phyloP scores from a whole-genome alignment of 1,140 invertebrate species.

The Pseudomyrmex sp. region DNA sequence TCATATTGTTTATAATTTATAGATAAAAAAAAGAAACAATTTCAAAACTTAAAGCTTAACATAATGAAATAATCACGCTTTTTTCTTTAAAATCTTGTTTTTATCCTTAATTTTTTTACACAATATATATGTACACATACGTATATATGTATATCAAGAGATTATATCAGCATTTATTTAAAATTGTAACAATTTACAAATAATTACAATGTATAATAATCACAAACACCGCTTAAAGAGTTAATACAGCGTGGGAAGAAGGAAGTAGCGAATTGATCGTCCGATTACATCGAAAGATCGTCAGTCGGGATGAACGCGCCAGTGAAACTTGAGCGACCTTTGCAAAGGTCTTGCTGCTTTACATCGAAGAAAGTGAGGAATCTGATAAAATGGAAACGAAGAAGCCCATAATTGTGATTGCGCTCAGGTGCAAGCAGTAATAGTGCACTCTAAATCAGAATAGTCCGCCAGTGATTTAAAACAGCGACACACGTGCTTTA shows the following conservation, averaged over 20 bases:
- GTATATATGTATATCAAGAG: too few relatives aligned
- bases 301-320: slow-evolving; percentile 48
- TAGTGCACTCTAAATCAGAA: neutral
- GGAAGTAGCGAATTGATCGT: slow-evolving; percentile 64
- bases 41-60: too few relatives aligned
- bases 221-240: neutral
- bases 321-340: slow-evolving; percentile 83
- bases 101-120: too few relatives aligned
- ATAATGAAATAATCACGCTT: too few relatives aligned
- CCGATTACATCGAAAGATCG: slow-evolving; percentile 27
- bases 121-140: too few relatives aligned
- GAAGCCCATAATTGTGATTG: slow-evolving; percentile 33
- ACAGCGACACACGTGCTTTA: neutral
- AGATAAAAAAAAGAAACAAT: too few relatives aligned
- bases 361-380: slow-evolving; percentile 79
- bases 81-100: neutral
- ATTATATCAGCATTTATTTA: too few relatives aligned
- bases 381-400: slow-evolving; percentile 60
- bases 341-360: slow-evolving; percentile 78
- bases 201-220: neutral
- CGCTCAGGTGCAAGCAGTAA: neutral
- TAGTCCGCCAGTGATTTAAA: neutral
- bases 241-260: slow-evolving; percentile 58
- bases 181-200: neutral
- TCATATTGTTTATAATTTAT: too few relatives aligned